Conservation (phyloP, 2,113 vertebrate genomes). For the Dasypus novemcinctus region DNA sequence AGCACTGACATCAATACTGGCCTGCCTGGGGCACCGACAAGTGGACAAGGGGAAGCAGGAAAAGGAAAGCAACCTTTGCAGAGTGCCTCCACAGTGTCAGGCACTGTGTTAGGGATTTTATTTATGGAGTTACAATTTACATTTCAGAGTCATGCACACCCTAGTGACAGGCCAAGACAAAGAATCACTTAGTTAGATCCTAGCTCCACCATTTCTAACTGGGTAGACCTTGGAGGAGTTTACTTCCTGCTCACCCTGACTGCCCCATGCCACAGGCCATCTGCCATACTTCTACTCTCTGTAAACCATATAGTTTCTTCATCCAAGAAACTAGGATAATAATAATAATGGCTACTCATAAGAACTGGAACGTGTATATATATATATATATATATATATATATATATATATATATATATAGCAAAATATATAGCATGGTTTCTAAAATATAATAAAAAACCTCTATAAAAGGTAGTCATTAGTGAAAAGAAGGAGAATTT, state of each 20-base stretch:
- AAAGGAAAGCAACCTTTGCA: not conserved
- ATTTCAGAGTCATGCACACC: not conserved
- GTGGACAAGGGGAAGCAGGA: not conserved
- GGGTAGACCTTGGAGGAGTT: not conserved
- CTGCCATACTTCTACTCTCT: not conserved
- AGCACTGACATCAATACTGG: not conserved
- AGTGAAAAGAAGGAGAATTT: not conserved
- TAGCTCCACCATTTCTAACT: not conserved
- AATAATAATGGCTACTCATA: not conserved
- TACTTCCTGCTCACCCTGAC: not conserved
- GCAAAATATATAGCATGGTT: not conserved
- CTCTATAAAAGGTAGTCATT: not conserved
- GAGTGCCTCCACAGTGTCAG: not conserved
- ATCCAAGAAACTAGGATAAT: not conserved
- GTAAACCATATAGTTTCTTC: not conserved
- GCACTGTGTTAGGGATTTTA: not conserved
- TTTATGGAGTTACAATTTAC: not conserved
- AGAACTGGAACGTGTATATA: not conserved
- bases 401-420: too few relatives aligned
- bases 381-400: too few relatives aligned
- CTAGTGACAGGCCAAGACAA: not conserved
- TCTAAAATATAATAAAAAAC: conserved; percentile 6
- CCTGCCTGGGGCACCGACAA: not conserved
- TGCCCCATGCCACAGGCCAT: too few relatives aligned
- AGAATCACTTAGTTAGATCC: not conserved